These are phyloP conservation scores for Chalcosyrphus nemorum DNA, from an alignment of 2,888 invertebrate genomes.

Conservation along the genomic window DNA sequence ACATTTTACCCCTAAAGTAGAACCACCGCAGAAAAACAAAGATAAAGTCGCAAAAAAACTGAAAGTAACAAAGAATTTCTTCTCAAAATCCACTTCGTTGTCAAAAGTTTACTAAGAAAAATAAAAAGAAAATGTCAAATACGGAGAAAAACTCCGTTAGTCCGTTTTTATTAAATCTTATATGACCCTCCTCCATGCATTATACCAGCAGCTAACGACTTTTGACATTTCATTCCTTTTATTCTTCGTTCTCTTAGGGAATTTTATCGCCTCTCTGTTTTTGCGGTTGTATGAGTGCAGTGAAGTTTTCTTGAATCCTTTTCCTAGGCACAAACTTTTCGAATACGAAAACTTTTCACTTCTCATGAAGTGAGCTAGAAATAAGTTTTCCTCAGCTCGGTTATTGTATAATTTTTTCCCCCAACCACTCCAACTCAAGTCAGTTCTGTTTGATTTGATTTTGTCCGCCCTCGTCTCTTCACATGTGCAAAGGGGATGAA, in stretches of 20 bases:
- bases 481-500: conserved; percentile 2
- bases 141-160: conserved; percentile 40
- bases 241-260: not conserved
- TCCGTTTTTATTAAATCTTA: conserved; percentile 64
- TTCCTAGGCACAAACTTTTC: conserved; percentile 65
- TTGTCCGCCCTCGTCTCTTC: conserved; percentile 20
- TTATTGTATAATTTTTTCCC: conserved; percentile 36
- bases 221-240: conserved; percentile 41
- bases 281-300: conserved; percentile 45
- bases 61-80: conserved; percentile 39
- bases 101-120: conserved; percentile 37
- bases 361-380: conserved; percentile 56
- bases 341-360: conserved; percentile 68
- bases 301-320: conserved; percentile 32
- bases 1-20: not conserved
- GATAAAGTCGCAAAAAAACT: conserved; percentile 9
- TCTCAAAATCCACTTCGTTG: conserved; percentile 40
- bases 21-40: not conserved
- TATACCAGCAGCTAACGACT: conserved; percentile 26
- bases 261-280: conserved; percentile 29
- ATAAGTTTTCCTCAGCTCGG: conserved; percentile 43
- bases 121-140: conserved; percentile 43
- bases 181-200: not conserved
- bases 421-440: not conserved
- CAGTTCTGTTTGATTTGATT: conserved; percentile 36